phyloP scores from a whole-genome alignment of 2,113 vertebrate genomes.

The Bubo bubo region DNA sequence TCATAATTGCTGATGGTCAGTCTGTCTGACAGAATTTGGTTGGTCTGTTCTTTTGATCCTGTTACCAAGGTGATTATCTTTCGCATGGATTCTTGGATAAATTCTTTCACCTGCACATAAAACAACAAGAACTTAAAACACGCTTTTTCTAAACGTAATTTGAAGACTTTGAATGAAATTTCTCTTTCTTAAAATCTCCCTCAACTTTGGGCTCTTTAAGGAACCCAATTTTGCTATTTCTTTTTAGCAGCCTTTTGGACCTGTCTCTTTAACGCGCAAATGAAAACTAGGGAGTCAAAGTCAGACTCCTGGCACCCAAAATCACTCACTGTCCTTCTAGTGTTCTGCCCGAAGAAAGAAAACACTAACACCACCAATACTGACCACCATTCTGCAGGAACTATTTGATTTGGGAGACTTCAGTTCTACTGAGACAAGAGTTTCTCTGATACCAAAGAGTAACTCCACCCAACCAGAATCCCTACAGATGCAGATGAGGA shows the following conservation, averaged over 20 bases:
- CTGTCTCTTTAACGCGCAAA: neutral
- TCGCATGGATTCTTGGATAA: constrained; percentile 78
- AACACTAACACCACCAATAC: neutral
- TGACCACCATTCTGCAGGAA: neutral
- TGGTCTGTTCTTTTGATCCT: neutral
- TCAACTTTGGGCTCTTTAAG: neutral
- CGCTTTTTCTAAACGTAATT: neutral
- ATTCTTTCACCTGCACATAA: constrained; percentile 70
- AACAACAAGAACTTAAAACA: neutral
- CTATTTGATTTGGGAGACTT: neutral
- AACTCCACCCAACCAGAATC: neutral
- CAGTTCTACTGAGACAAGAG: neutral
- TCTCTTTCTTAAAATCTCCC: neutral
- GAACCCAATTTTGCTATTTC: neutral
- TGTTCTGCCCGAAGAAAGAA: neutral
- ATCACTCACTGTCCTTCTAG: neutral
- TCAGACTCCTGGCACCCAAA: neutral
- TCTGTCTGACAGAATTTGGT: constrained; percentile 72
- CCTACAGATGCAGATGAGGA: neutral
- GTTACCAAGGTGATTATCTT: constrained; percentile 80
- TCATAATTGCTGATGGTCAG: constrained; percentile 73
- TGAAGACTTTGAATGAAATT: neutral
- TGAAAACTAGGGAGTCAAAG: neutral
- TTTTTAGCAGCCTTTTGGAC: neutral
- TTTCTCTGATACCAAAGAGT: neutral